Conservation (phyloP, 1,140 invertebrate species). For the Papilio polyxenes region DNA sequence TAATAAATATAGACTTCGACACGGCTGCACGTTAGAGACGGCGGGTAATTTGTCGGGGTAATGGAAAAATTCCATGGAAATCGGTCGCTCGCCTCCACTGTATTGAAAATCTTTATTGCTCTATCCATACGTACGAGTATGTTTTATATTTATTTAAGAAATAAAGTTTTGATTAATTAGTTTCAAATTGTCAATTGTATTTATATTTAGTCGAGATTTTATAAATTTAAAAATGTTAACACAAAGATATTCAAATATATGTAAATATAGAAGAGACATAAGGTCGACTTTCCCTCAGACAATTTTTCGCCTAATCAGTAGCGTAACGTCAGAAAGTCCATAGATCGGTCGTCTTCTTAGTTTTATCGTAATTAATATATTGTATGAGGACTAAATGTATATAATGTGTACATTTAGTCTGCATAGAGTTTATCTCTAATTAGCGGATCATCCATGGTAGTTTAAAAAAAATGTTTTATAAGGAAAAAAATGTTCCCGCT, state of each 20-base stretch:
- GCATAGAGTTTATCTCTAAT: too few species aligned
- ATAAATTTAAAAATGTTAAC: too few species aligned
- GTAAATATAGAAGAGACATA: too few species aligned
- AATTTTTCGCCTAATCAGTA: too few species aligned
- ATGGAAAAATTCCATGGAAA: conserved; percentile 78
- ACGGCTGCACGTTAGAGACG: conserved; percentile 58
- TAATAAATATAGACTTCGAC: conserved; percentile 60
- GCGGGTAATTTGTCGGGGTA: conserved; percentile 70
- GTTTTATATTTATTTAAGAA: background rate
- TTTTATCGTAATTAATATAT: background rate
- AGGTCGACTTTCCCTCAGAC: too few species aligned
- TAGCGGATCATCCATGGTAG: background rate
- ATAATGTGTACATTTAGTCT: too few species aligned
- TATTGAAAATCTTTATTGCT: conserved; percentile 30
- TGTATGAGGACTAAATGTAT: too few species aligned
- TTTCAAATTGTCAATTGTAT: background rate
- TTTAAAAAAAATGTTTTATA: conserved; percentile 1
- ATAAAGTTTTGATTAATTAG: background rate
- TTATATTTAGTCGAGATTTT: background rate
- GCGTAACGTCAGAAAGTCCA: too few species aligned
- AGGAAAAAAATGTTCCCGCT: conserved; percentile 13
- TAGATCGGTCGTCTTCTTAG: background rate
- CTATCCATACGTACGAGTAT: background rate
- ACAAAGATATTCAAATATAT: too few species aligned
- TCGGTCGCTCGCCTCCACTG: conserved; percentile 51